Percentiles rank a stretch among this genome's conserved stretches.
Evolutionary conservation across 2,113 vertebrate genomes (phyloP).

Genomic region (Ahaetulla prasina): DNA sequence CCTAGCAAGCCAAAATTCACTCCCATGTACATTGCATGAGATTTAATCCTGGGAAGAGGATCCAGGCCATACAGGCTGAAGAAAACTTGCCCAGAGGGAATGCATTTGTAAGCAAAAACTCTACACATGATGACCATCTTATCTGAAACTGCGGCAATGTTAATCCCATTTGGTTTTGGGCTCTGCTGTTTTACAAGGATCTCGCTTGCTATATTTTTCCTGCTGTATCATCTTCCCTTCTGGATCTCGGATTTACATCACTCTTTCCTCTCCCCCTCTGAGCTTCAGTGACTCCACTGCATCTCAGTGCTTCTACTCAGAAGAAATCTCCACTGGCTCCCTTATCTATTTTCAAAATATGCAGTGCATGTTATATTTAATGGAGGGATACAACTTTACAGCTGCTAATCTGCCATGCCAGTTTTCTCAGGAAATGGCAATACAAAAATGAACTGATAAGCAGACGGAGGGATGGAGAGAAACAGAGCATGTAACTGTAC

Average conservation of each 20-base stretch:
- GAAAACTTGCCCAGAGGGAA: not conserved
- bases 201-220: not conserved
- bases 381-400: not conserved
- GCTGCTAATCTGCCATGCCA: not conserved
- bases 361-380: not conserved
- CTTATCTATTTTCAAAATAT: not conserved
- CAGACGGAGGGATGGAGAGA: too few species aligned
- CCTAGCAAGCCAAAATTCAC: not conserved
- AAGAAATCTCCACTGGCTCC: not conserved
- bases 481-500: fast-evolving
- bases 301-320: too few species aligned
- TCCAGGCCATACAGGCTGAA: not conserved
- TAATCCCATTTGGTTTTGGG: too few species aligned
- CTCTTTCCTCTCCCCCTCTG: not conserved
- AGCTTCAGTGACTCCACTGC: not conserved
- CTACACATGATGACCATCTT: not conserved
- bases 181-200: too few species aligned
- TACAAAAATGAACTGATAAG: not conserved
- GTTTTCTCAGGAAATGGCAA: not conserved
- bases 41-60: not conserved
- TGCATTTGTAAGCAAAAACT: not conserved
- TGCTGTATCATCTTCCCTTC: not conserved
- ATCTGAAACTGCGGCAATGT: not conserved
- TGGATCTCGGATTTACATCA: not conserved
- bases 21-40: not conserved